phyloP scores from a whole-genome alignment of 2,113 vertebrate genomes.

The Corythoichthys intestinalis region DNA sequence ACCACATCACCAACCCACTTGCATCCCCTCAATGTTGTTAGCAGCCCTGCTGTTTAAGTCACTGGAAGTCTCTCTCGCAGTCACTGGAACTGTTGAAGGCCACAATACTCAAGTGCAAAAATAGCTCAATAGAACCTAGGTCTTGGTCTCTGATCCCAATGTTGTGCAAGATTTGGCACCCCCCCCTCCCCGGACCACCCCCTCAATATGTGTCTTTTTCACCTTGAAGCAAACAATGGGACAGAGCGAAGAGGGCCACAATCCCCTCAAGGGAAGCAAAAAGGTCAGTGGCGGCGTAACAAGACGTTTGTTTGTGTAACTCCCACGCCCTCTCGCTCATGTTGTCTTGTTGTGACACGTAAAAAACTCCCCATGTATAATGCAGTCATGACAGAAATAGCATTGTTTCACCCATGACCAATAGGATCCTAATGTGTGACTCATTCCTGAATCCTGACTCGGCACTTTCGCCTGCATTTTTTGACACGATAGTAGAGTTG shows the following conservation, averaged over 20 bases:
- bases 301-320: conserved; percentile 14
- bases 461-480: background rate
- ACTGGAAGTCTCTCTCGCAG: conserved; percentile 18
- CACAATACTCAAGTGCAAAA: conserved; percentile 30
- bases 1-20: background rate
- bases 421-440: conserved; percentile 18
- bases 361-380: background rate
- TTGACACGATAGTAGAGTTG: background rate
- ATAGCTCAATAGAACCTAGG: conserved; percentile 40
- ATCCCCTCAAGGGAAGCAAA: conserved; percentile 46
- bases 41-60: conserved; percentile 11
- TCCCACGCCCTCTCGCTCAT: conserved; percentile 9
- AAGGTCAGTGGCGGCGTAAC: conserved; percentile 62
- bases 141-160: background rate
- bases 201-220: conserved; percentile 20
- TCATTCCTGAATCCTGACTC: conserved; percentile 1
- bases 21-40: conserved; percentile 5
- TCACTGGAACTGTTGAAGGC: conserved; percentile 35
- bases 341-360: background rate
- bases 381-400: background rate
- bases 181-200: background rate
- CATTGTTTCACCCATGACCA: conserved; percentile 20
- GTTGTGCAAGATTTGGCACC: background rate
- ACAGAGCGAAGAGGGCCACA: conserved; percentile 31
- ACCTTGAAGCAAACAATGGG: conserved; percentile 60